Base-by-base conservation (phyloP, 2,888 invertebrate genomes). In the Drosophila aldrichi region DNA sequence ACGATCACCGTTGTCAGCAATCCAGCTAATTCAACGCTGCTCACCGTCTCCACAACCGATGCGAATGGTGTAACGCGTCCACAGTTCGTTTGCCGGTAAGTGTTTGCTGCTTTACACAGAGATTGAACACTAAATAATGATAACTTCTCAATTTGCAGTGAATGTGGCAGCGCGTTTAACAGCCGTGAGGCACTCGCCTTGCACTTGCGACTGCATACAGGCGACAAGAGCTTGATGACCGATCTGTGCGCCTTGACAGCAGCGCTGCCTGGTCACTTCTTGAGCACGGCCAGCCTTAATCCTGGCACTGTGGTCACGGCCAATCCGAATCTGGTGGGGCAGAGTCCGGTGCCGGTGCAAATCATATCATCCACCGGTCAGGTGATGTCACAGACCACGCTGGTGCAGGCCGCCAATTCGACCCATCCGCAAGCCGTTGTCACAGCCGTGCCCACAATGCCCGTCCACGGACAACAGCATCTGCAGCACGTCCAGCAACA, bases 231-330 rank as follows among this genome's bases (percentile, higher is more conserved):
- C 77, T 95, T 96, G 86, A 96, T 96, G 81, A 96, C 96, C 68
- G 96, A 96, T 93, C 94, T 96, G 91, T 96, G 96, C 93, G 96
- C 96, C 83, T 94, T 96, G 84, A 96, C 96, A 38, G 96, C 96
- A 68, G 96, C 96, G 78, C 94, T 96, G 91, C 95, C 96, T 66
- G 95, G 95, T 40, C 95, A 95, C 74, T 95, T 95, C 68, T 93
- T 94, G 62, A 93, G 91, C 81, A 92, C 92, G 44, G 88, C 91
- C 34, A 90, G 91, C 81, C 77, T 93, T 32, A 93, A 92, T 88
- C 92, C 92, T 60, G 92, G 92, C 81, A 91, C 92, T 9, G 93
- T 93, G 20, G 92, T 93, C 18, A 91, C 93, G 38, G 90, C 92
- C 58, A 93, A 93, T 86, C 92, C 92, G 14, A 92, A 92, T 66